Base-by-base conservation (phyloP, 2,797 vertebrate species). In the Myripristis jacobus region DNA sequence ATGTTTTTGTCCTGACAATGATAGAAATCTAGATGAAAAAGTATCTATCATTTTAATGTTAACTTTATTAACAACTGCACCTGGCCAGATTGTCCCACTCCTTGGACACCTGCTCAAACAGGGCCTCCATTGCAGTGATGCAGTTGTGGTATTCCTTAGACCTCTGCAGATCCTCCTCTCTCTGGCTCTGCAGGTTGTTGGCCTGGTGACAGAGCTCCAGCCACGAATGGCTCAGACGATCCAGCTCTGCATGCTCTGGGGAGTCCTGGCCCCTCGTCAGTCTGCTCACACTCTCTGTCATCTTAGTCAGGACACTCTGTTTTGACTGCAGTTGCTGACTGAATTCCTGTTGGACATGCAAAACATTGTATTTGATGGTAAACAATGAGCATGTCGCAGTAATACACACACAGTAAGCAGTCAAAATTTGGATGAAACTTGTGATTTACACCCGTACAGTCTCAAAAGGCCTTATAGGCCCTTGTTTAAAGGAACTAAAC, bases 11-110 rank as follows among this genome's bases (percentile, higher is more conserved):
- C 15, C 60, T 44, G 6, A 9, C 43, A 9, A 71, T 13, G 22
- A 25, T 21, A 21, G 29, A 12, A 51, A 48, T n/a, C 10, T 48
- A 19, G 38, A 8, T 9, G 24, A 15, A 47, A 21, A 36, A 50
- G 21, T 62, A 10, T 55, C 29, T 34, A 7, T 25, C 0, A 56
- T 54, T 27, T n/a, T n/a, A 8, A 64, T 46, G 10, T 34, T 29
- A 22, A 7, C 0, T 51, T 57, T 16, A 64, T 64, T 24, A 29
- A 34, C 7, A 75, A 50, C 80, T 84, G 34, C 64, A 98, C 98
- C 98, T 98, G 88, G 96, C 96, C 75, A 99, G 88, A 81, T 95
- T 96, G 90, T 99, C 97, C 97, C 97, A 99, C 83, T 98, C 96
- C 60, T 95, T 96, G 61, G 96, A 97, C 85, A 97, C 95, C 56